Evolutionary conservation across 2,888 invertebrate species (phyloP), one percentile per base, ranked within the genome.

Genomic region (Cheilosia variabilis): DNA sequence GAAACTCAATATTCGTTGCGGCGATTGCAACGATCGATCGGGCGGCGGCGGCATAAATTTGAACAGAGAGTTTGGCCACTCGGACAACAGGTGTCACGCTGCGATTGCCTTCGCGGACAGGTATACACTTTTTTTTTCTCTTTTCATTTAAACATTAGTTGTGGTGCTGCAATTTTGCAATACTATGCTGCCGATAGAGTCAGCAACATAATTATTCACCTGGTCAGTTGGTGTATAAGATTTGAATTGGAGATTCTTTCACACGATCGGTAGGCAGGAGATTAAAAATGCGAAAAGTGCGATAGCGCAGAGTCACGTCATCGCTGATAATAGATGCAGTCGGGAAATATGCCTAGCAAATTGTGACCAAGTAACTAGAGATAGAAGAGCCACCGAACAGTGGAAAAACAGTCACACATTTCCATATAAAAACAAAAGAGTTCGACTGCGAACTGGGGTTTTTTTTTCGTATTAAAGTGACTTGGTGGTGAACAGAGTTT

Each of bases 31-130:
- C 84, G 65, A 84, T 84, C 75, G 79, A 84, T 84, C 68, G 83
- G 84, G 79, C 83, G 83, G 79, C 53, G 83, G 84, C 68, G 84
- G 84, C 52, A 84, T 84, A 83, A 73, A 83, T 83, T 83, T 58
- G 31, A 68, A 31, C 68, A 52, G 34, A 68, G 68, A 75, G 53
- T 77, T 55, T 72, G 76, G 76, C 34, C 63, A 55, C 73, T 80
- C 55, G 71, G 69, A 62, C 57, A 80, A 84, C 84, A 84, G 84
- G 84, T 84, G 84, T 79, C 84, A 84, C 55, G 84, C 84, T 84
- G 84, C 69, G 84, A 79, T 22, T 37, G 57, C 58, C 58, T 50
- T n/a, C 6, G 13, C 6, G 19, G 10, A 37, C 22, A 60, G 27
- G 45, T 58, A 57, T 31, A 72, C 43, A 47, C 19, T 15, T 45